Evolutionary conservation across 2,113 vertebrate genomes (phyloP).

Genomic region (Vidua macroura): DNA sequence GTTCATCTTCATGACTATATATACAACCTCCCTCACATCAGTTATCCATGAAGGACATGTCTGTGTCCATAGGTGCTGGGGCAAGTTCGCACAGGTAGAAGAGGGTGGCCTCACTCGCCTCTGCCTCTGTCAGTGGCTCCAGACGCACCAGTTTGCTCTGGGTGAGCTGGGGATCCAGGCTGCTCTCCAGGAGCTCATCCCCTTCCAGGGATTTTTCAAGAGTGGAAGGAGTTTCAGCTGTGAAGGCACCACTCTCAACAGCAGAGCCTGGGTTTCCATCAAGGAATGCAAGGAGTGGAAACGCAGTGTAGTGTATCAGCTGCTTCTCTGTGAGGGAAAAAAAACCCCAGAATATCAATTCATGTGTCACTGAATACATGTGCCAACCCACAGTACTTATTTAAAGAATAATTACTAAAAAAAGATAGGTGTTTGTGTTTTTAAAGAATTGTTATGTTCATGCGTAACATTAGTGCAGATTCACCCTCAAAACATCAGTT

Average conservation of each 20-base stretch:
- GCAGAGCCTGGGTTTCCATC: slow-evolving; percentile 80
- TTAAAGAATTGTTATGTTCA: background rate
- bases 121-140: slow-evolving; percentile 90
- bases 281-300: slow-evolving; percentile 88
- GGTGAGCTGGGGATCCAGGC: slow-evolving; percentile 65
- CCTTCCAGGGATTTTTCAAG: slow-evolving; percentile 70
- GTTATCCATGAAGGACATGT: slow-evolving; percentile 77
- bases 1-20: slow-evolving; percentile 81
- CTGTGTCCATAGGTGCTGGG: slow-evolving; percentile 75
- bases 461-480: background rate
- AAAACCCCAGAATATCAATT: background rate
- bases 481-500: background rate
- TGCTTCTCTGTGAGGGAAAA: slow-evolving; percentile 80
- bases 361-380: background rate
- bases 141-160: slow-evolving; percentile 89
- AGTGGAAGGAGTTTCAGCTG: slow-evolving; percentile 46
- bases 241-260: slow-evolving; percentile 50
- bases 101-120: slow-evolving; percentile 88
- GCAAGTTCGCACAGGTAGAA: slow-evolving; percentile 94
- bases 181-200: slow-evolving; percentile 79
- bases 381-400: background rate
- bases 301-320: slow-evolving; percentile 91
- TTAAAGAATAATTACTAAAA: background rate
- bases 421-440: background rate
- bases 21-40: slow-evolving; percentile 64